Evolutionary conservation across 2,113 vertebrate species (phyloP), one percentile per base, ranked within the genome.

Genomic region (Perca flavescens): DNA sequence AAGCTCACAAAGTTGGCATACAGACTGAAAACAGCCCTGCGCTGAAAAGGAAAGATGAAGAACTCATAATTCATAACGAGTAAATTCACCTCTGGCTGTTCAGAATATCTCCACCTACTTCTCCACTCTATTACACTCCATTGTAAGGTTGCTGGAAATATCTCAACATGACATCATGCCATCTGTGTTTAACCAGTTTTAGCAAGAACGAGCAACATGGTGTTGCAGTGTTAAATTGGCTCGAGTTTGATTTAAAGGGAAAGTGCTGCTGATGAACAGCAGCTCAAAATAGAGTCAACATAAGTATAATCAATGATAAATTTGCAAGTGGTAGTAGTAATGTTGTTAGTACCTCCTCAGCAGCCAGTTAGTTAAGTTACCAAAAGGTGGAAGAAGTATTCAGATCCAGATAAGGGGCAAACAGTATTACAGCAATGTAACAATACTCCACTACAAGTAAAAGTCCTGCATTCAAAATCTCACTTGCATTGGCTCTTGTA

Each of bases 101-200:
- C 50, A n/a, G 19, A 22, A 15, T 31, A 82, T 61, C 75, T 69
- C 53, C 67, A 68, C 53, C 72, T 74, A 28, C 19, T 63, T 64
- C 82, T 73, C 36, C 40, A 17, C 64, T 58, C 71, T 34, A 40
- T 61, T 83, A 64, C 80, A 58, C 81, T 54, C 73, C 66, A 76
- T 47, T 83, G 81, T 74, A 53, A 66, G 54, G 17, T 66, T 60
- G 78, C 79, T 86, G 21, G 52, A 82, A 86, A 84, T 83, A 83
- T 85, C 86, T 80, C 79, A 56, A 74, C 72, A 65, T 85, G 86
- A 90, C 84, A 83, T 74, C 46, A 16, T 0, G 66, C 88, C 88
- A 90, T 86, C 84, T 90, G 86, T 85, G 86, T 86, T 86, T 64
- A 73, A 83, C 43, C 72, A 46, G 79, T 78, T 82, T 88, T 31